Evolutionary conservation across 2,113 vertebrate genomes (phyloP).

Genomic region (Erythrocercus mccallii): DNA sequence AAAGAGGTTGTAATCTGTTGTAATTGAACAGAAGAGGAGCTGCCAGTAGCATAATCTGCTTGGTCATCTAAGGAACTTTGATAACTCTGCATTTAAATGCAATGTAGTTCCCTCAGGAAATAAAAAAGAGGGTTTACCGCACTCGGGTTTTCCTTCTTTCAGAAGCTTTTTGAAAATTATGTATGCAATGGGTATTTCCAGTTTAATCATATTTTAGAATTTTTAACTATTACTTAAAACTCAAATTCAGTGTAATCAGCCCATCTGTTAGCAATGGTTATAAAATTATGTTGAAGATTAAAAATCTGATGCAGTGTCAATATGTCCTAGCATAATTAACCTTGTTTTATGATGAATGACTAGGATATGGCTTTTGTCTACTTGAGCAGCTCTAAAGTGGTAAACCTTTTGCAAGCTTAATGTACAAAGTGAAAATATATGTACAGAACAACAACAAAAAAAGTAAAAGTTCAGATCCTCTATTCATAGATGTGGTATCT

Average conservation of each 20-base stretch:
- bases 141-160: not conserved
- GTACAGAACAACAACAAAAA: not conserved
- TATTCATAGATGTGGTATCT: not conserved
- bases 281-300: conserved; percentile 42
- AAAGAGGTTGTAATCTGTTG: not conserved
- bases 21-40: not conserved
- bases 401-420: not conserved
- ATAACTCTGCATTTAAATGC: not conserved
- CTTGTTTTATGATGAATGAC: conserved; percentile 31
- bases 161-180: not conserved
- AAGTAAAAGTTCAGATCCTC: not conserved
- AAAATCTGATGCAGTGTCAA: conserved; percentile 42
- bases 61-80: not conserved
- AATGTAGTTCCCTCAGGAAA: not conserved
- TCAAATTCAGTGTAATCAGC: conserved; percentile 44
- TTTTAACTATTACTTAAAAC: conserved; percentile 52
- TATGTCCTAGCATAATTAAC: conserved; percentile 43
- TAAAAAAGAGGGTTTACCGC: not conserved
- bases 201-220: conserved; percentile 29
- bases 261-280: conserved; percentile 58
- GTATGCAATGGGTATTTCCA: conserved; percentile 4
- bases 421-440: not conserved
- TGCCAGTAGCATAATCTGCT: not conserved
- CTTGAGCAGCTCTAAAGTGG: not conserved
- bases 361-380: conserved; percentile 3